Evolutionary conservation across 2,888 invertebrate genomes (phyloP).

Genomic region (Cheilosia urbana): DNA sequence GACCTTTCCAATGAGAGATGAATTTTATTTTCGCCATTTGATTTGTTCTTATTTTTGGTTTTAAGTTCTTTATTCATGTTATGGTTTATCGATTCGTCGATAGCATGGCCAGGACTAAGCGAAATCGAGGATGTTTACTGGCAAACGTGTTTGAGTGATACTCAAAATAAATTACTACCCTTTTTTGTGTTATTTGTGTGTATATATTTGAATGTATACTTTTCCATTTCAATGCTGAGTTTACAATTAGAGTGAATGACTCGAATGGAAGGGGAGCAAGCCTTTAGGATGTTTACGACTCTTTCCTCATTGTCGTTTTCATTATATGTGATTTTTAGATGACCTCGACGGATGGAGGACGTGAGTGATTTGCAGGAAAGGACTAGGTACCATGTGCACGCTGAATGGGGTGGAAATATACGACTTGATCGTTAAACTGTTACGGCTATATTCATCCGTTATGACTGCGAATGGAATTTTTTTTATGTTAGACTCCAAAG

Average conservation of each 20-base stretch:
- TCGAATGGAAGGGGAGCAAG: neutral
- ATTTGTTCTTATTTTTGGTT: slow-evolving; percentile 35
- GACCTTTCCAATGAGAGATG: slow-evolving; percentile 25
- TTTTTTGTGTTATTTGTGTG: slow-evolving; percentile 45
- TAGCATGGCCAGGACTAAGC: slow-evolving; percentile 15
- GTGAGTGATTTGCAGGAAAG: neutral
- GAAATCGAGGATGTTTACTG: slow-evolving; percentile 21
- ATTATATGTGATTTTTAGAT: neutral
- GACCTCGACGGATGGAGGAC: slow-evolving; percentile 5
- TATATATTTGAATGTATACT: neutral
- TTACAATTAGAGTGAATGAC: slow-evolving; percentile 13
- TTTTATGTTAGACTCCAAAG: no score
- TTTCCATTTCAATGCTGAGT: slow-evolving; percentile 32
- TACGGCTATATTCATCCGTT: no score
- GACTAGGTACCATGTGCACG: neutral
- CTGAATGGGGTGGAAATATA: neutral
- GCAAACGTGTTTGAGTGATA: slow-evolving; percentile 19
- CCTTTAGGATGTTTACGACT: neutral
- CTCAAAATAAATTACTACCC: slow-evolving; percentile 49
- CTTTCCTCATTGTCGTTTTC: neutral
- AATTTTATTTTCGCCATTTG: slow-evolving; percentile 45
- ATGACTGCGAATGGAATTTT: no score
- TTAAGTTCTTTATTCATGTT: slow-evolving; percentile 35
- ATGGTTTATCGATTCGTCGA: slow-evolving; percentile 46
- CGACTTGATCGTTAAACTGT: no score